These are phyloP conservation scores for Pycnonotus jocosus DNA, from an alignment of 2,113 vertebrate species.

Conservation along the genomic window DNA sequence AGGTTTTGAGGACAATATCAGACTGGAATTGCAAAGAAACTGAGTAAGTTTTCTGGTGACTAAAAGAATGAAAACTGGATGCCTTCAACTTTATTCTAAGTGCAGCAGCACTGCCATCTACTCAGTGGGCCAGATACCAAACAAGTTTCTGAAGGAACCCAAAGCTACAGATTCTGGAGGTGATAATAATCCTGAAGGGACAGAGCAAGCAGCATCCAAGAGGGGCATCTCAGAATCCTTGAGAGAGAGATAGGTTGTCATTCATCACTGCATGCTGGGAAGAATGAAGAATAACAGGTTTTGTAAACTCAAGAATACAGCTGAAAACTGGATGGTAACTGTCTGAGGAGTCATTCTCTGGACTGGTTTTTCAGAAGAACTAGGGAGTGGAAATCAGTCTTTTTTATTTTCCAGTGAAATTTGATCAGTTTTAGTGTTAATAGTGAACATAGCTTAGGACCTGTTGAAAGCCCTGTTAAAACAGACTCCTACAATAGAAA, in stretches of 20 bases:
- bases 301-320: neutral
- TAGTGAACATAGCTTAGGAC: neutral
- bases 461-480: neutral
- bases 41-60: neutral
- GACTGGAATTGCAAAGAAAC: neutral
- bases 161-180: neutral
- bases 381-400: neutral
- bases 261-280: neutral
- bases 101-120: neutral
- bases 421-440: neutral
- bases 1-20: neutral
- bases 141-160: neutral
- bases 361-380: neutral
- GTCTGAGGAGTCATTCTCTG: neutral
- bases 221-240: neutral
- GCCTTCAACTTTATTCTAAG: neutral
- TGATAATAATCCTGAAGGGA: neutral
- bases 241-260: fast-evolving
- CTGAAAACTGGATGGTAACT: neutral
- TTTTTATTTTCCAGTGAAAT: neutral
- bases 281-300: neutral
- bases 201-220: neutral
- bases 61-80: neutral
- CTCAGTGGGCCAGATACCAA: neutral
- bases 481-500: neutral